phyloP scores from a whole-genome alignment of 2,888 invertebrate species.

The Monochamus alternatus region DNA sequence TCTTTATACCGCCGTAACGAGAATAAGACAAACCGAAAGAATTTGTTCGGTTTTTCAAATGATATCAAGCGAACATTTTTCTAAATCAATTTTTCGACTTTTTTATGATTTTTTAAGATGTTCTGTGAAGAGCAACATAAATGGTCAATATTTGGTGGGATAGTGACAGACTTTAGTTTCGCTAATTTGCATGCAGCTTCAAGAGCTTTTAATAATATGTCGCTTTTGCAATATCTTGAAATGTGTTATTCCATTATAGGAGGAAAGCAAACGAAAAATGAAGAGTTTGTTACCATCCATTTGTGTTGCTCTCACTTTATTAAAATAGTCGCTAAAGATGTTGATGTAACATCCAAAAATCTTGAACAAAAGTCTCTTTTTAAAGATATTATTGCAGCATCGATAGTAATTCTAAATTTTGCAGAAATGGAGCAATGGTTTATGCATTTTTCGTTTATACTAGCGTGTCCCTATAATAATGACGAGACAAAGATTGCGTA shows the following conservation, averaged over 20 bases:
- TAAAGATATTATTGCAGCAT: conserved; percentile 28
- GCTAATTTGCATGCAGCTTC: conserved; percentile 46
- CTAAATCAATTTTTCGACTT: conserved; percentile 45
- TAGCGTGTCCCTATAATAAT: conserved; percentile 12
- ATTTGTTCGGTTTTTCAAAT: conserved; percentile 44
- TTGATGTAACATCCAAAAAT: conserved; percentile 22
- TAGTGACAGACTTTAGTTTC: conserved; percentile 50
- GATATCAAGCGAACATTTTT: conserved; percentile 40
- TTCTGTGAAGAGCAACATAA: conserved; percentile 40
- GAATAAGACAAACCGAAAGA: conserved; percentile 31
- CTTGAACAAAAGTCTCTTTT: not conserved
- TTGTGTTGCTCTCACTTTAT: conserved; percentile 42
- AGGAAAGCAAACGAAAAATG: not conserved
- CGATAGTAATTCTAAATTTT: conserved; percentile 11
- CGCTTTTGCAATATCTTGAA: conserved; percentile 41
- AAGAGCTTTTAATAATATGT: conserved; percentile 36
- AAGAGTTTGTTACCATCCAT: conserved; percentile 23
- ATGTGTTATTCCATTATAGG: conserved; percentile 21
- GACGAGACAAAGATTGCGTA: not conserved
- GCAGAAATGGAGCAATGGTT: conserved; percentile 31
- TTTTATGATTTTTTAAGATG: conserved; percentile 43
- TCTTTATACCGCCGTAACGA: conserved; percentile 44
- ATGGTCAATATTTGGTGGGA: conserved; percentile 45
- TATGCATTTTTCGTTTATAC: conserved; percentile 20
- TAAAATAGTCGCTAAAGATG: conserved; percentile 45